Evolutionary conservation across 1,140 invertebrate genomes (phyloP).

Genomic region (Heliconius hermathena): DNA sequence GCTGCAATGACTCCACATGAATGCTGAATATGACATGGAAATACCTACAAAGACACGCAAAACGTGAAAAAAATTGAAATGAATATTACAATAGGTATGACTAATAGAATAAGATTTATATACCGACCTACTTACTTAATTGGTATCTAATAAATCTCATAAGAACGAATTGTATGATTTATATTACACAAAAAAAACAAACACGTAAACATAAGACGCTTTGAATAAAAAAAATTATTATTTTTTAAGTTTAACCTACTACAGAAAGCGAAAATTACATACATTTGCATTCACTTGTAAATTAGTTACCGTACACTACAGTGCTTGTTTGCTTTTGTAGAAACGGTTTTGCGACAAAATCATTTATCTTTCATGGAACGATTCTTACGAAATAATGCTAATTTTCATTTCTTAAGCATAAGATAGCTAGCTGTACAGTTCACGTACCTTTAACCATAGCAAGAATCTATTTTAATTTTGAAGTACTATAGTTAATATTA

Average conservation of each 20-base stretch:
- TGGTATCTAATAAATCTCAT: too few relatives aligned
- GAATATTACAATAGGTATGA: too few relatives aligned
- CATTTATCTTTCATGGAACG: background rate
- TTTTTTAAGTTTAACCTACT: background rate
- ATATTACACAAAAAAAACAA: too few relatives aligned
- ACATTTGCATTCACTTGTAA: slow-evolving; percentile 28
- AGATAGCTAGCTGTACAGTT: background rate
- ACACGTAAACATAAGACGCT: too few relatives aligned
- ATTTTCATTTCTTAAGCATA: background rate
- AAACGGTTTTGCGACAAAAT: slow-evolving; percentile 18
- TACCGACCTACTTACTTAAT: too few relatives aligned
- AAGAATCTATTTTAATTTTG: background rate
- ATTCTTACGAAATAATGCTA: slow-evolving; percentile 8
- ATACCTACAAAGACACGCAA: too few relatives aligned
- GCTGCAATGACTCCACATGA: too few relatives aligned
- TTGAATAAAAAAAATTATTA: too few relatives aligned
- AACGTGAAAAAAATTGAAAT: too few relatives aligned
- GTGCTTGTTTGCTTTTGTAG: slow-evolving; percentile 12
- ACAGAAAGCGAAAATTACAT: slow-evolving; percentile 21
- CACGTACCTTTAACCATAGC: background rate
- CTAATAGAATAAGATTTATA: too few relatives aligned
- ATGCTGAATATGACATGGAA: too few relatives aligned
- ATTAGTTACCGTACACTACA: slow-evolving; percentile 6
- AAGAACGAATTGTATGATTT: too few relatives aligned
- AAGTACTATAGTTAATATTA: background rate